Percentiles rank a stretch among this genome's conserved stretches.
Evolutionary conservation across 2,113 vertebrate species (phyloP).

Genomic region (Alaudala cheleensis): DNA sequence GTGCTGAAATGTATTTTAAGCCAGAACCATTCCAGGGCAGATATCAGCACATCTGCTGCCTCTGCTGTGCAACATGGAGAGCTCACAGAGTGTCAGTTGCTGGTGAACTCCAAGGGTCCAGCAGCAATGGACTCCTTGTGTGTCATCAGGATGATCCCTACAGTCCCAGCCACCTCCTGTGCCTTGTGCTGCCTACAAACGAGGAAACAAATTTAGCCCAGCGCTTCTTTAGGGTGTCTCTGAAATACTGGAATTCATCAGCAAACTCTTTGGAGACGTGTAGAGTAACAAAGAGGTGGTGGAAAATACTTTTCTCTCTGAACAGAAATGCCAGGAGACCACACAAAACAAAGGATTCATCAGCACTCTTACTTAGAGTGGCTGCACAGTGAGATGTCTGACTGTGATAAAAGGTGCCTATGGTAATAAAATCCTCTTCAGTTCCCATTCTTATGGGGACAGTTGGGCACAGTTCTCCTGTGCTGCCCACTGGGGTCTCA

Average conservation of each 20-base stretch:
- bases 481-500: background rate
- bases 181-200: no score
- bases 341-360: background rate
- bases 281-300: background rate
- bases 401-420: background rate
- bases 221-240: background rate
- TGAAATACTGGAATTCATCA: background rate
- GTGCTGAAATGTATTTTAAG: background rate
- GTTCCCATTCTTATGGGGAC: background rate
- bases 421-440: background rate
- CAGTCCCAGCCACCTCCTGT: fast-evolving
- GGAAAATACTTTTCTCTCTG: background rate
- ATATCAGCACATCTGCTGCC: background rate
- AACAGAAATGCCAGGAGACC: background rate
- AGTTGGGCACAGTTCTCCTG: no score
- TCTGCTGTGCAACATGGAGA: background rate
- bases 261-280: background rate
- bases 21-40: background rate
- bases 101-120: background rate
- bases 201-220: background rate
- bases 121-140: background rate
- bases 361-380: background rate
- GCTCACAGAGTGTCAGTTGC: background rate
- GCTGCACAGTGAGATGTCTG: background rate
- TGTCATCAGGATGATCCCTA: background rate